Evolutionary conservation across 30 jellyfish, hydroid and myxozoan genomes (phyloP).

Genomic region (Turritopsis dohrnii): DNA sequence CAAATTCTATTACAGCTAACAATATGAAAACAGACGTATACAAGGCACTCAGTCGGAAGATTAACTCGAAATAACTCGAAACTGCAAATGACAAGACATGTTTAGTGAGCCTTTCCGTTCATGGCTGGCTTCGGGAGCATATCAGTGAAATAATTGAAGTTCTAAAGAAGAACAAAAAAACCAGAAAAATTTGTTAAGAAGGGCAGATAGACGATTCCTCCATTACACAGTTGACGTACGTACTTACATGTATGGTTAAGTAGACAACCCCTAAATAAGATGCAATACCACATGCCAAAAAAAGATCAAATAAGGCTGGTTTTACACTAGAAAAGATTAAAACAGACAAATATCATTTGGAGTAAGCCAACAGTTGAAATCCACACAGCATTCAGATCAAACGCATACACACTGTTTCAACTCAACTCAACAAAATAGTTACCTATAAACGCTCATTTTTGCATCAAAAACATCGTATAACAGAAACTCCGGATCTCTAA

Average conservation of each 20-base stretch:
- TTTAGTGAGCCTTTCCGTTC: slow-evolving; percentile 30
- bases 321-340: slow-evolving; percentile 54
- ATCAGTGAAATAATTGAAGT: slow-evolving; percentile 27
- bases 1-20: no score
- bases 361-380: no score
- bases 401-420: no score
- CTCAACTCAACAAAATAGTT: no score
- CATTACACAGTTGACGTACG: no score
- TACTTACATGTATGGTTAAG: slow-evolving; percentile 62
- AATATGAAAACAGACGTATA: no score
- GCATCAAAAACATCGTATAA: slow-evolving; percentile 74
- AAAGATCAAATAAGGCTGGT: slow-evolving; percentile 83
- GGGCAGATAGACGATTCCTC: neutral
- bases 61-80: no score
- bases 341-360: neutral
- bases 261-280: slow-evolving; percentile 61
- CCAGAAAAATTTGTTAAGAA: neutral
- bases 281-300: slow-evolving; percentile 72
- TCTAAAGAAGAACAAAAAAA: slow-evolving; percentile 27
- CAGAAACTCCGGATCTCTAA: slow-evolving; percentile 78
- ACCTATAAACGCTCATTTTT: slow-evolving; percentile 80
- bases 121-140: slow-evolving; percentile 43
- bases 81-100: no score
- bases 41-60: no score
- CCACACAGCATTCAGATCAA: no score